Percentiles rank a stretch among this genome's conserved stretches.
These are phyloP conservation scores for Aphodius sticticus DNA, from an alignment of 2,888 invertebrate genomes.

Conservation along the genomic window DNA sequence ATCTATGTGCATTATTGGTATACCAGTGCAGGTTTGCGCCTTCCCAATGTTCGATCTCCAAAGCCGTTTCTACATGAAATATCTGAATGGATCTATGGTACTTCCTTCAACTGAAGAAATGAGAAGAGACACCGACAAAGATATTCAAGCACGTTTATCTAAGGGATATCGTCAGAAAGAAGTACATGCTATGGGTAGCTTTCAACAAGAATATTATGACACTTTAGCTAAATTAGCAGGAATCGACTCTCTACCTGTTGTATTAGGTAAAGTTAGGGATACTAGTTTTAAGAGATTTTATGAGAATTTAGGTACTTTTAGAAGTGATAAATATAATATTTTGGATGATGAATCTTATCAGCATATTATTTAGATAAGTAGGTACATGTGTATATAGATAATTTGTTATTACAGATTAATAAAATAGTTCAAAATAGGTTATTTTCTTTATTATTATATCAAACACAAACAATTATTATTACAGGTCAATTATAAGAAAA, in stretches of 20 bases:
- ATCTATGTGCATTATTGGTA: conserved; percentile 78
- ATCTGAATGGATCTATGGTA: conserved; percentile 65
- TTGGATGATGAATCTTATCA: conserved; percentile 70
- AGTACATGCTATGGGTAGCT: conserved; percentile 84
- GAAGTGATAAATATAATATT: conserved; percentile 72
- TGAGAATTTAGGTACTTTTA: conserved; percentile 71
- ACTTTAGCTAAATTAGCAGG: conserved; percentile 71
- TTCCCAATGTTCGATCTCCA: conserved; percentile 77
- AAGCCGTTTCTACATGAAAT: conserved; percentile 68
- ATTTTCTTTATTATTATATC: neutral
- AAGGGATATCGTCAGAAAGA: conserved; percentile 73
- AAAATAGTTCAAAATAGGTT: neutral
- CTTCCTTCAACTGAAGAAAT: conserved; percentile 72
- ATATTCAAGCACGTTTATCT: conserved; percentile 64
- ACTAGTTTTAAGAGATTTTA: conserved; percentile 66
- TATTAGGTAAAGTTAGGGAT: conserved; percentile 74
- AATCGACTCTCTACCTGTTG: conserved; percentile 69
- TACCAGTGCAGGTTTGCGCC: conserved; percentile 73
- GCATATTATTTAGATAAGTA: conserved; percentile 17
- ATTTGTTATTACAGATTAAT: neutral
- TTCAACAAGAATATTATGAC: conserved; percentile 75
- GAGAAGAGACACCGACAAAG: conserved; percentile 66
- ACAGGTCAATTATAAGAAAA: conserved; percentile 50
- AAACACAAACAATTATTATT: neutral
- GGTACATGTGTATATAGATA: too few species aligned